A percentile compares a stretch with the other conserved stretches of the same genome.
Evolutionary conservation across 1,140 invertebrate species (phyloP).

Genomic region (Phenacoccus solenopsis): DNA sequence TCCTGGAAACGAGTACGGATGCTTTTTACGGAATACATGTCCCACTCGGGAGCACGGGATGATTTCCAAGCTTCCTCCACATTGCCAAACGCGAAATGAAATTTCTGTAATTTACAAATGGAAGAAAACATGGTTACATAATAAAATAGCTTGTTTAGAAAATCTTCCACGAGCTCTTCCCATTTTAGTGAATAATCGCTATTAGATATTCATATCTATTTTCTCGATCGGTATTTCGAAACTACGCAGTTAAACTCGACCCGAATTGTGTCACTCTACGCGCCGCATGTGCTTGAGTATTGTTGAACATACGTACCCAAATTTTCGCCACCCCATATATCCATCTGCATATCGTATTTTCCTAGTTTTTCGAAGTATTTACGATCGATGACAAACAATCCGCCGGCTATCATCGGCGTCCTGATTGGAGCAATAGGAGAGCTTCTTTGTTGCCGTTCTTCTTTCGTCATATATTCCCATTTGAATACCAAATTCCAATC

Average conservation of each 20-base stretch:
- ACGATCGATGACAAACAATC: slow-evolving; percentile 85
- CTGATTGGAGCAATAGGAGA: slow-evolving; percentile 26
- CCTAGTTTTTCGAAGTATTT: slow-evolving; percentile 87
- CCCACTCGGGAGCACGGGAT: slow-evolving; percentile 86
- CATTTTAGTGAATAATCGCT: too few species aligned
- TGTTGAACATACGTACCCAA: slow-evolving; percentile 39
- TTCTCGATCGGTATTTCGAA: too few species aligned
- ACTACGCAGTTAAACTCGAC: too few species aligned
- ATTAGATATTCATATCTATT: too few species aligned
- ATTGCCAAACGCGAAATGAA: slow-evolving; percentile 85
- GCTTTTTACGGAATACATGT: slow-evolving; percentile 84
- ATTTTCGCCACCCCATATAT: slow-evolving; percentile 89
- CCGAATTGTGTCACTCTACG: too few species aligned
- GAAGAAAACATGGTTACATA: too few species aligned
- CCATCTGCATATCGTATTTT: slow-evolving; percentile 95
- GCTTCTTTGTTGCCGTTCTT: slow-evolving; percentile 29
- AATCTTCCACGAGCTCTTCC: too few species aligned
- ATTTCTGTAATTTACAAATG: too few species aligned
- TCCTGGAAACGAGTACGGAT: slow-evolving; percentile 90
- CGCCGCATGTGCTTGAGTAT: too few species aligned
- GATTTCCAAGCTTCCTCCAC: slow-evolving; percentile 85
- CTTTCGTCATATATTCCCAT: slow-evolving; percentile 71
- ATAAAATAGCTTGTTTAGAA: too few species aligned
- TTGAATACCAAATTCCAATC: slow-evolving; percentile 95
- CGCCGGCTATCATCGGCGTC: slow-evolving; percentile 90